Base-by-base conservation (phyloP, 1,140 invertebrate species). In the Coptotermes formosanus region DNA sequence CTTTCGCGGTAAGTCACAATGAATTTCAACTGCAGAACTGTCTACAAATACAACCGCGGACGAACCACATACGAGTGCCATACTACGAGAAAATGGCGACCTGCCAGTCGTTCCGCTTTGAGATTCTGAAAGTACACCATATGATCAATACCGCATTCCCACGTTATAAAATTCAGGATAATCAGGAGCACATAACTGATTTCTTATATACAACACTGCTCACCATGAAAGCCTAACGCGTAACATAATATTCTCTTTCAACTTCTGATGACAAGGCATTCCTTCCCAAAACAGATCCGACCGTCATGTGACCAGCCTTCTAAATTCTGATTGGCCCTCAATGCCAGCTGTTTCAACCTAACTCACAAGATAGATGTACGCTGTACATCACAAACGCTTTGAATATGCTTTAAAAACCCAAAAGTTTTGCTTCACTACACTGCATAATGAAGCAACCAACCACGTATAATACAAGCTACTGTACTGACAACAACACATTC, bases 51-150 rank as follows among this genome's bases (percentile, higher is more conserved):
- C 64, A 75, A 25, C 64, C 25, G n/a, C 64, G 2, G n/a, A 75
- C 64, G 25, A 30, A 75, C 64, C 64, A 75, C n/a, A n/a, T 30
- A 75, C 3, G 7, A 75, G 4, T 30, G 64, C 25, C n/a, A 75
- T 30, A 25, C 64, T 75, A n/a, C 64, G n/a, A 75, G 64, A 75
- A 75, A 75, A 75, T 75, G 64, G 64, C 64, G 64, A 75, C 64
- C 30, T 75, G n/a, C 64, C 9, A 8, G 64, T 9, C 64, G 64
- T 30, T 75, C 25, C 64, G 8, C 14, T 75, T 75, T 16, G n/a
- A 75, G n/a, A 75, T 75, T 2, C n/a, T n/a, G 25, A 30, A 75
- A 75, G 6, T 75, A 7, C 25, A n/a, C 64, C 7, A n/a, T 7
- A 75, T 30, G n/a, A 75, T 75, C 64, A 75, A 75, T 75, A 75